These are phyloP conservation scores for Paraplagusia blochii DNA, from an alignment of 2,113 vertebrate species.

Conservation along the genomic window DNA sequence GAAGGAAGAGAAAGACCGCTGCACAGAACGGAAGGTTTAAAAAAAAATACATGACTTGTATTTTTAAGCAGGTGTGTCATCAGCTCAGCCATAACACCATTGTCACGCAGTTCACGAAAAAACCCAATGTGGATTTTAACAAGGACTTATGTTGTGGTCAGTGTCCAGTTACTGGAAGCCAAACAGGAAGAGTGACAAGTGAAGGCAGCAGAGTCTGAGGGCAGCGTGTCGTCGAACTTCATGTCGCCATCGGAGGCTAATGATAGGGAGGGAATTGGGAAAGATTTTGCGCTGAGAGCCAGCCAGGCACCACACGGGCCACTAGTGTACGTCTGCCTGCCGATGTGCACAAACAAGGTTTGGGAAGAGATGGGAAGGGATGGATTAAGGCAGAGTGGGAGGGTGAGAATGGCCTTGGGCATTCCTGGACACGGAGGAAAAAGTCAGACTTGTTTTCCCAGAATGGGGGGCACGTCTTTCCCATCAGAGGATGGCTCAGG, in stretches of 20 bases:
- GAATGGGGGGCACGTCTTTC: constrained; percentile 59
- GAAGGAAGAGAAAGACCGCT: constrained; percentile 16
- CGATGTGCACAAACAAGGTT: constrained; percentile 18
- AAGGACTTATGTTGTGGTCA: constrained; percentile 22
- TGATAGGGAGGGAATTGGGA: constrained; percentile 53
- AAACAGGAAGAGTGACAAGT: constrained; percentile 30
- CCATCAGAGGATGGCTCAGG: constrained; percentile 57
- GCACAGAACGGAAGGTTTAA: constrained; percentile 14
- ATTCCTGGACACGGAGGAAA: constrained; percentile 55
- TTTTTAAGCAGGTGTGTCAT: constrained; percentile 39
- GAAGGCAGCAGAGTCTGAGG: constrained; percentile 25
- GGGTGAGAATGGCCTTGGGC: constrained; percentile 64
- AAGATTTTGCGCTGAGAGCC: constrained; percentile 37
- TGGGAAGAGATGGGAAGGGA: constrained; percentile 43
- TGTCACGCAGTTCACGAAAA: constrained; percentile 3
- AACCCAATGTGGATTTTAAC: background rate
- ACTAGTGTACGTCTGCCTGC: constrained; percentile 43
- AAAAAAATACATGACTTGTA: constrained; percentile 25
- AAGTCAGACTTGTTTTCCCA: constrained; percentile 57
- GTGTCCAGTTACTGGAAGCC: constrained; percentile 12
- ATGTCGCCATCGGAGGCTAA: constrained; percentile 38
- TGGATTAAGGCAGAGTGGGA: constrained; percentile 51
- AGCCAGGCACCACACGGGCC: constrained; percentile 53
- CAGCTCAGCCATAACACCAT: constrained; percentile 3
- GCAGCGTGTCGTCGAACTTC: constrained; percentile 27